Conservation (phyloP, 2,888 invertebrate species). For the Drosophila conformis region DNA sequence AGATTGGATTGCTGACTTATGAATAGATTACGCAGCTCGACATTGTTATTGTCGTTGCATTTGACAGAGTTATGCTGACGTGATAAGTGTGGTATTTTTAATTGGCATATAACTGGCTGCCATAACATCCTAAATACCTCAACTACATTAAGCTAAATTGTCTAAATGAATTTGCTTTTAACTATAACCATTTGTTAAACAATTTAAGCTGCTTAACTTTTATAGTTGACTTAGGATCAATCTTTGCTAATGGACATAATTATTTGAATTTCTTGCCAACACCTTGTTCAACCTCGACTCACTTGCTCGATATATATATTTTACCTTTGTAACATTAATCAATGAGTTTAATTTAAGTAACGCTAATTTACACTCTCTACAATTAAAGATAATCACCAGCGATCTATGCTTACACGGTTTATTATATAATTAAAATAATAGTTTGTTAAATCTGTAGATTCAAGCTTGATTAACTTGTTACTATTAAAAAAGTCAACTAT, state of each 20-base stretch:
- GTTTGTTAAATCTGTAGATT: no score
- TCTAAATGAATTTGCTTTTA: not conserved
- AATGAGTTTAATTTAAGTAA: not conserved
- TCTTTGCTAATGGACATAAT: not conserved
- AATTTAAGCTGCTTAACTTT: not conserved
- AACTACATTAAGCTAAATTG: not conserved
- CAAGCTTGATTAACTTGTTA: not conserved
- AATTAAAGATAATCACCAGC: not conserved
- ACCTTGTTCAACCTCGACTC: not conserved
- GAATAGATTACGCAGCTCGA: slow-evolving; percentile 39
- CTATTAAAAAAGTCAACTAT: not conserved
- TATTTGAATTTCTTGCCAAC: not conserved
- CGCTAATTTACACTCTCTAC: not conserved
- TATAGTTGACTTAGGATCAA: not conserved
- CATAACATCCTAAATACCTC: not conserved
- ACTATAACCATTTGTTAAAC: not conserved
- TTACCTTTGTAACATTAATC: no score
- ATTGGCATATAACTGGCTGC: not conserved
- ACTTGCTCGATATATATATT: not conserved
- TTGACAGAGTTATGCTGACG: not conserved
- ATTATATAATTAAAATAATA: not conserved
- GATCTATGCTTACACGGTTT: not conserved
- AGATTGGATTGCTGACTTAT: slow-evolving; percentile 34
- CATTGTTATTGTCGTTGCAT: slow-evolving; percentile 4
- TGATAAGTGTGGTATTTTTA: not conserved